Evolutionary conservation across 53 echinoderm and acorn worm species (phyloP), one percentile per base, ranked within the genome.

Genomic region (Hippasteria phrygiana): DNA sequence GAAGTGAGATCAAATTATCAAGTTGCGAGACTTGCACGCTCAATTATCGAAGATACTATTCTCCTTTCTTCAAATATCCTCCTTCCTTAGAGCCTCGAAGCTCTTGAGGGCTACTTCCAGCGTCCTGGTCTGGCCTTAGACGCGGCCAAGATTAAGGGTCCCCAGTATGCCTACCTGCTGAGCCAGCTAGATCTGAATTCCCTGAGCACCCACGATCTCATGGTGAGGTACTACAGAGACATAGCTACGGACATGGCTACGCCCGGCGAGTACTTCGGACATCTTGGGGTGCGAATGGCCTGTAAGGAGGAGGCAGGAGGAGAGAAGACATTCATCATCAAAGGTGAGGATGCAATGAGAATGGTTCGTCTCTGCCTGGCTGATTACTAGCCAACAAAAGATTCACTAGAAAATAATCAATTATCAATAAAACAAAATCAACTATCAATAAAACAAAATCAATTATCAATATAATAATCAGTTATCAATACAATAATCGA

Each of bases 181-280:
- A 75, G 62, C 46, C 83, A 93, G 51, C 91, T 97, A 29, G 89
- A 86, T n/a, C 88, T 94, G 13, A 97, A 97, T 75, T 83, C 89
- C 20, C 77, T 81, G 54, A 63, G 91, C 40, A 94, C 94, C 12
- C 88, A 87, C 32, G 88, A 91, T 27, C 91, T 97, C 65, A 88
- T 95, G 90, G 71, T 92, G 41, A 84, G 94, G 36, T 97, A 95
- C 89, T 97, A 91, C 88, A 90, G 71, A 62, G 87, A 88, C 33
- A 41, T 93, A 54, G 92, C 94, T 34, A 39, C 71, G 20, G 91
- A 95, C 71, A 92, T 95, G 74, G 78, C 78, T 32, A 91, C 90
- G 34, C 94, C 95, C 20, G 84, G 81, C n/a, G 95, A 92, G 53
- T 93, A 94, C 72, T 91, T 93, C 27, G 98, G 98, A 27, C 92